Evolutionary conservation across 2,797 vertebrate species (phyloP).

Genomic region (Loris lydekkerianus): DNA sequence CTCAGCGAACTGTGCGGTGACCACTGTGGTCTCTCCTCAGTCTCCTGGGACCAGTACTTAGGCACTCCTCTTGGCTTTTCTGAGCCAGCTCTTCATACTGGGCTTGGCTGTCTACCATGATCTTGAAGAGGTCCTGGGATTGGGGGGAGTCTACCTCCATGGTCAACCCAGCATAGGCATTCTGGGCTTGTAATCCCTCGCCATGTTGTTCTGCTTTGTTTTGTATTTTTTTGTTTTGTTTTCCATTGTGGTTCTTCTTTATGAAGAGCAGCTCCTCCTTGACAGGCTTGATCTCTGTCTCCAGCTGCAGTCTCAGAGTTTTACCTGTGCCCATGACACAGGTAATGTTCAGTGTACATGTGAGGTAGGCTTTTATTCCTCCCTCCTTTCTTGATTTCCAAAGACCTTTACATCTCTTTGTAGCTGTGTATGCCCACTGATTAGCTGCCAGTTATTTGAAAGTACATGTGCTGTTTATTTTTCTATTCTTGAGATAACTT

Average conservation of each 20-base stretch:
- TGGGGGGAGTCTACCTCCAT: not conserved
- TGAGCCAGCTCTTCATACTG: not conserved
- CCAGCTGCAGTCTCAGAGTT: not conserved
- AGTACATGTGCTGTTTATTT: not conserved
- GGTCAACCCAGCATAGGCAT: not conserved
- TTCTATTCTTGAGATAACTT: not conserved
- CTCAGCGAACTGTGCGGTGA: rapidly evolving
- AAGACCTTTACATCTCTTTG: not conserved
- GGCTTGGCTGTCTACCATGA: not conserved
- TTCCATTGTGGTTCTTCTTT: not conserved
- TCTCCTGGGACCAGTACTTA: not conserved
- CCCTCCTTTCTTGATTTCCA: not conserved
- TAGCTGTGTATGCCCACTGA: not conserved
- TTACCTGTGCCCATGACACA: not conserved
- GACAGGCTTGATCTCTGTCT: not conserved
- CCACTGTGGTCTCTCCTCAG: not conserved
- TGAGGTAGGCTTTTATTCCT: not conserved
- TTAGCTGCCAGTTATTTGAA: not conserved
- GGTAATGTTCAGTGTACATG: not conserved
- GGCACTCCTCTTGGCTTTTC: not conserved
- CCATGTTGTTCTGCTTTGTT: no score
- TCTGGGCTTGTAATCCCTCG: not conserved
- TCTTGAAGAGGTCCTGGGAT: not conserved
- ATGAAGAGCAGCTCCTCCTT: not conserved
- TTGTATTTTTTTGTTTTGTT: not conserved